A percentile compares a stretch with the other conserved stretches of the same genome.
These are phyloP conservation scores for Homarus gammarus DNA, from an alignment of 2,888 invertebrate species.

Conservation along the genomic window DNA sequence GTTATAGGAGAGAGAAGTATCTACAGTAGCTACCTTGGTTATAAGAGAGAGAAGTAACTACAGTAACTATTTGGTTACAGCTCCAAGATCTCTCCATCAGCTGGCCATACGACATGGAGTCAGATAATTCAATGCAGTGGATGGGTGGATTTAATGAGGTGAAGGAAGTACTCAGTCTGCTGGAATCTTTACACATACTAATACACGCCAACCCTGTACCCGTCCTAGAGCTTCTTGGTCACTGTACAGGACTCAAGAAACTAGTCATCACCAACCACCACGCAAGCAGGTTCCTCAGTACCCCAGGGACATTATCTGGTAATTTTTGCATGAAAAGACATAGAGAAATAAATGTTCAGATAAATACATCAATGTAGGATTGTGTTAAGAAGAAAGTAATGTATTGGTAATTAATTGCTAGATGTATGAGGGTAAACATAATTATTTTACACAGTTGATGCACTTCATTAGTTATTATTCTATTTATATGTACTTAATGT, in stretches of 20 bases:
- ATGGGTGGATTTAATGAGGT: slow-evolving; percentile 9
- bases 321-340: no score
- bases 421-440: no score
- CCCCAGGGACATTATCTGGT: slow-evolving; percentile 4
- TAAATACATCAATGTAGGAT: no score
- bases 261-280: slow-evolving; percentile 36
- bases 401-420: no score
- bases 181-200: not conserved
- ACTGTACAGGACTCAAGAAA: not conserved
- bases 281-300: slow-evolving; percentile 3
- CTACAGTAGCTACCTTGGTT: no score
- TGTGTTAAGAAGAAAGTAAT: no score
- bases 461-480: no score
- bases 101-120: slow-evolving; percentile 42
- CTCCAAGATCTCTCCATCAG: slow-evolving; percentile 27
- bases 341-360: no score
- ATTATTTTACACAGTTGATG: no score
- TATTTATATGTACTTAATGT: no score
- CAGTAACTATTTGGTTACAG: slow-evolving; percentile 6
- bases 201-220: slow-evolving; percentile 11
- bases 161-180: not conserved
- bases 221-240: slow-evolving; percentile 13
- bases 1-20: no score
- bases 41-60: no score
- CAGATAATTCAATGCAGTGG: slow-evolving; percentile 16